Percentiles rank a stretch among this genome's conserved stretches.
Conservation (phyloP, 53 echinoderm and acorn worm species). For the Crossaster papposus region DNA sequence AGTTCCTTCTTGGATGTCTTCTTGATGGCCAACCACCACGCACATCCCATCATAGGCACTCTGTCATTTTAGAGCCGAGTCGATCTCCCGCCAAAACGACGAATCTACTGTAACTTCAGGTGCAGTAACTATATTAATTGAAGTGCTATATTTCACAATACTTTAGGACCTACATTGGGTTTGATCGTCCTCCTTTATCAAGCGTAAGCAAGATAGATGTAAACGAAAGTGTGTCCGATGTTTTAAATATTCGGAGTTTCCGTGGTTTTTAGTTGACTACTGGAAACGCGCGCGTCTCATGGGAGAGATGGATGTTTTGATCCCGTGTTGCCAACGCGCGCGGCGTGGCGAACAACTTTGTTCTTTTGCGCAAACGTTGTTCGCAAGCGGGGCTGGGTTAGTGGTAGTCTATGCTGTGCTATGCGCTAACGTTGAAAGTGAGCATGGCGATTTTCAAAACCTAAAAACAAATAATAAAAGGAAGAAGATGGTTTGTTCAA, state of each 20-base stretch:
- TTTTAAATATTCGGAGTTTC: too few species aligned
- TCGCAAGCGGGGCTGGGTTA: too few species aligned
- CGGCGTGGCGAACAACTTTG: not conserved
- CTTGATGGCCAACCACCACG: constrained; percentile 50
- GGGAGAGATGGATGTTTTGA: constrained; percentile 28
- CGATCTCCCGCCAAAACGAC: not conserved
- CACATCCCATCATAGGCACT: constrained; percentile 6
- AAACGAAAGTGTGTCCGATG: too few species aligned
- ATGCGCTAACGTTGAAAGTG: too few species aligned
- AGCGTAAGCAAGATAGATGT: too few species aligned
- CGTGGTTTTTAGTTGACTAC: not conserved
- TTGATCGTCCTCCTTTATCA: too few species aligned
- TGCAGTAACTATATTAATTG: not conserved
- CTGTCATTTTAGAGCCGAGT: constrained; percentile 1
- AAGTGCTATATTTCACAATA: too few species aligned
- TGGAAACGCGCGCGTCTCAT: not conserved
- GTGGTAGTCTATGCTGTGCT: too few species aligned
- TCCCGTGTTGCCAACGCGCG: not conserved
- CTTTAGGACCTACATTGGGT: too few species aligned
- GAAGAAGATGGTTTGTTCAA: too few species aligned
- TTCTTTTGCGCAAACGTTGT: not conserved
- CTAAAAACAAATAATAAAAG: too few species aligned
- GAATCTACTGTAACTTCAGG: not conserved
- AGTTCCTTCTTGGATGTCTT: constrained; percentile 80
- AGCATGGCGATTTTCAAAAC: too few species aligned